Evolutionary conservation across 2,113 vertebrate species (phyloP).

Genomic region (Ardeotis arabs): DNA sequence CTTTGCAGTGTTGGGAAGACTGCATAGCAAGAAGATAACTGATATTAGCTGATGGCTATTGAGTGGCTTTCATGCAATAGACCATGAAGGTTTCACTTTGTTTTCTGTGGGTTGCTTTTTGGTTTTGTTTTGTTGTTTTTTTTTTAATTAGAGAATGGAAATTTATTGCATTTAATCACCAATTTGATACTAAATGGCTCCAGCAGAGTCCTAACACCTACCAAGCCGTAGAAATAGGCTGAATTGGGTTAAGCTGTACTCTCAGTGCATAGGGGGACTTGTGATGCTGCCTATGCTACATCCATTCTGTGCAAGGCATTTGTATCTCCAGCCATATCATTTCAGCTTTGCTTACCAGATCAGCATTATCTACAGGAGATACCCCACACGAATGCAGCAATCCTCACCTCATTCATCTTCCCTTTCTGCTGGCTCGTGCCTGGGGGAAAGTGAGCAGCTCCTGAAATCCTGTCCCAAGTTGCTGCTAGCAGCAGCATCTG

Average conservation of each 20-base stretch:
- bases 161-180: background rate
- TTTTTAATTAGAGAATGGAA: background rate
- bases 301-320: background rate
- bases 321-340: background rate
- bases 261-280: accelerated
- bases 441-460: background rate
- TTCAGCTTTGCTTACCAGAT: background rate
- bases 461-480: background rate
- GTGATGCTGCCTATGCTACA: background rate
- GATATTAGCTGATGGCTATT: constrained; percentile 1
- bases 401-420: background rate
- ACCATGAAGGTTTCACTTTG: background rate
- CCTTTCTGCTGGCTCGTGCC: background rate
- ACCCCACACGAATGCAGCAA: background rate
- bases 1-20: background rate
- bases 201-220: background rate
- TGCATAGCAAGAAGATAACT: background rate
- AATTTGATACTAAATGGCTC: background rate
- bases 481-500: background rate
- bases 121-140: no score
- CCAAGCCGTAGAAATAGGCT: background rate
- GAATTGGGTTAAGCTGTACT: background rate
- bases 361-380: background rate
- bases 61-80: background rate
- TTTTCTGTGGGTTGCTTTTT: background rate